Conservation (phyloP, 2,797 vertebrate species). For the Oreonectes daqikongensis region DNA sequence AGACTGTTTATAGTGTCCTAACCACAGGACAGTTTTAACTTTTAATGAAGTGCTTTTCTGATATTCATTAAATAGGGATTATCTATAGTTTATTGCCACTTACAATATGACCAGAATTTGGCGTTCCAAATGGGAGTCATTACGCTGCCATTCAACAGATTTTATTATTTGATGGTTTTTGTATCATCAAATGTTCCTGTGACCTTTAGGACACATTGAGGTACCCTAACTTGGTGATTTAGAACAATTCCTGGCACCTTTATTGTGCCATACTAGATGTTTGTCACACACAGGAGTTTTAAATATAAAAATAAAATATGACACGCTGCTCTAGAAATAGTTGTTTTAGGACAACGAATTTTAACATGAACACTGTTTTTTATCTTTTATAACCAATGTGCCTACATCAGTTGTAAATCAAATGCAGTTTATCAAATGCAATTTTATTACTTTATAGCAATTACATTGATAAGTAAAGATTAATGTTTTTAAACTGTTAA, state of each 20-base stretch:
- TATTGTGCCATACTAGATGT: neutral
- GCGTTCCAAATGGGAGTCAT: slow-evolving; percentile 69
- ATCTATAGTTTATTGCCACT: slow-evolving; percentile 68
- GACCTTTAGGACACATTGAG: slow-evolving; percentile 40
- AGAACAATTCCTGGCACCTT: neutral
- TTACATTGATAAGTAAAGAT: neutral
- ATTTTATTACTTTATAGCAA: neutral
- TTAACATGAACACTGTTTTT: too few relatives aligned
- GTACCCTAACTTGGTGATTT: neutral
- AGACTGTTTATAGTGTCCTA: slow-evolving; percentile 57
- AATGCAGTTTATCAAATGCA: neutral
- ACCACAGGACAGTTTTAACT: slow-evolving; percentile 62
- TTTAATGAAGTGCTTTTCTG: slow-evolving; percentile 73
- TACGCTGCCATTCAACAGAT: slow-evolving; percentile 59
- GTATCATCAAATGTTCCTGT: slow-evolving; percentile 27
- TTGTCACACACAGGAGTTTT: neutral
- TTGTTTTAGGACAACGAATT: too few relatives aligned
- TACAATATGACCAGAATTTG: slow-evolving; percentile 67
- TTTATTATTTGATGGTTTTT: slow-evolving; percentile 30
- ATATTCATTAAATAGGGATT: slow-evolving; percentile 76
- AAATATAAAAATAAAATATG: neutral
- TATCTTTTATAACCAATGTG: neutral
- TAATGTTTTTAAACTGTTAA: slow-evolving; percentile 1
- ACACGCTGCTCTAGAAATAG: neutral
- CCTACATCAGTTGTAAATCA: neutral